phyloP scores from a whole-genome alignment of 2,888 invertebrate genomes.

The Brachylomia viminalis region DNA sequence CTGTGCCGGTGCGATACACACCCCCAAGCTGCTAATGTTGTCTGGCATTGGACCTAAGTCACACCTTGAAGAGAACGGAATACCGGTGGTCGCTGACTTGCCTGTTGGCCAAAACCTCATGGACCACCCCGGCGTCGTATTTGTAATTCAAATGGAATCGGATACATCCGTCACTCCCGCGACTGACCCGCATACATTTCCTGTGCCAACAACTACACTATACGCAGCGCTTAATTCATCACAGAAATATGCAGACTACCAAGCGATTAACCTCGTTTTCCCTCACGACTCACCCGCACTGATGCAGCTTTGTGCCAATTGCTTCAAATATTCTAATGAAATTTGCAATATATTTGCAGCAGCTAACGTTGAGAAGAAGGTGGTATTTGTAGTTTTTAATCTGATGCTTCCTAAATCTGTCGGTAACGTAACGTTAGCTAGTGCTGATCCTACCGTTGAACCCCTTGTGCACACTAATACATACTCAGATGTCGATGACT shows the following conservation, averaged over 20 bases:
- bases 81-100: constrained; percentile 62
- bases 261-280: constrained; percentile 63
- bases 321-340: constrained; percentile 63
- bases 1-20: constrained; percentile 72
- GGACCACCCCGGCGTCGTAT: constrained; percentile 47
- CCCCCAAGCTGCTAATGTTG: constrained; percentile 73
- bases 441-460: constrained; percentile 40
- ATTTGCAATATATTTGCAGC: constrained; percentile 67
- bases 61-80: constrained; percentile 64
- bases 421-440: constrained; percentile 57
- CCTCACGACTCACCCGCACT: constrained; percentile 57
- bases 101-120: constrained; percentile 60
- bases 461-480: constrained; percentile 54
- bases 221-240: constrained; percentile 59
- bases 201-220: constrained; percentile 55
- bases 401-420: constrained; percentile 62
- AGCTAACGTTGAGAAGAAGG: constrained; percentile 37
- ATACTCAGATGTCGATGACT: constrained; percentile 58
- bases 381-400: constrained; percentile 45
- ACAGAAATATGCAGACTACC: constrained; percentile 68
- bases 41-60: constrained; percentile 75
- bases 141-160: constrained; percentile 28
- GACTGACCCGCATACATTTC: constrained; percentile 41
- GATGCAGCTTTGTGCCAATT: constrained; percentile 65
- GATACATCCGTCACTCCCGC: not conserved